A percentile compares a stretch with the other conserved stretches of the same genome.
These are phyloP conservation scores for Lepus timidus DNA, from an alignment of 2,113 vertebrate species.

Conservation along the genomic window DNA sequence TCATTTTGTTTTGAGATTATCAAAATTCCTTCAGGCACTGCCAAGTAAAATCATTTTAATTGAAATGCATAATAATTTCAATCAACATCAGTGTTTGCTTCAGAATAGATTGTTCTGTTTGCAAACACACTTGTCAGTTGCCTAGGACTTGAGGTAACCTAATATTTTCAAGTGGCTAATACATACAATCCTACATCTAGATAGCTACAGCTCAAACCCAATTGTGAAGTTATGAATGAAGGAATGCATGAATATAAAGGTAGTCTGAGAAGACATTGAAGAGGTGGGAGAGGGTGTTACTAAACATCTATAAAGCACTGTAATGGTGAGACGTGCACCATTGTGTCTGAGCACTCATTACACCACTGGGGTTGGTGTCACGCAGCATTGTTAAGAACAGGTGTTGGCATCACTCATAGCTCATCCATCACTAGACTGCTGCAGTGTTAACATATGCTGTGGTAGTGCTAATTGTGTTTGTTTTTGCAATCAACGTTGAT, in stretches of 20 bases:
- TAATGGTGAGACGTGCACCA: background rate
- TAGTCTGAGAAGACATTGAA: background rate
- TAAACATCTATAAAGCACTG: background rate
- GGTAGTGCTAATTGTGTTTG: constrained; percentile 72
- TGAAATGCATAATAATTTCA: background rate
- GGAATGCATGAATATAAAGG: background rate
- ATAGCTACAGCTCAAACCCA: background rate
- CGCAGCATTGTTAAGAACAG: constrained; percentile 50
- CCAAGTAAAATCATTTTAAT: background rate
- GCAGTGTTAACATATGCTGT: constrained; percentile 70
- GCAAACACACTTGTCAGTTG: background rate
- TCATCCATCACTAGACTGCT: constrained; percentile 62
- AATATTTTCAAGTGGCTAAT: background rate
- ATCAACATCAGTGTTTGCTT: background rate
- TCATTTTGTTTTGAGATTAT: constrained; percentile 12
- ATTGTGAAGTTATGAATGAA: constrained; percentile 31
- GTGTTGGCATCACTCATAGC: constrained; percentile 47
- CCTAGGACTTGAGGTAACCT: background rate
- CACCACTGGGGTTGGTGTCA: constrained; percentile 26
- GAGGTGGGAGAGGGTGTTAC: background rate
- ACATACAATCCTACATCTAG: background rate
- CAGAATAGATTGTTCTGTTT: background rate
- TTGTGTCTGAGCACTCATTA: background rate
- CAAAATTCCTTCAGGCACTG: background rate
- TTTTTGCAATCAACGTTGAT: constrained; percentile 70